phyloP scores from a whole-genome alignment of 2,113 vertebrate genomes.

The Rhinopomastus cyanomelas region DNA sequence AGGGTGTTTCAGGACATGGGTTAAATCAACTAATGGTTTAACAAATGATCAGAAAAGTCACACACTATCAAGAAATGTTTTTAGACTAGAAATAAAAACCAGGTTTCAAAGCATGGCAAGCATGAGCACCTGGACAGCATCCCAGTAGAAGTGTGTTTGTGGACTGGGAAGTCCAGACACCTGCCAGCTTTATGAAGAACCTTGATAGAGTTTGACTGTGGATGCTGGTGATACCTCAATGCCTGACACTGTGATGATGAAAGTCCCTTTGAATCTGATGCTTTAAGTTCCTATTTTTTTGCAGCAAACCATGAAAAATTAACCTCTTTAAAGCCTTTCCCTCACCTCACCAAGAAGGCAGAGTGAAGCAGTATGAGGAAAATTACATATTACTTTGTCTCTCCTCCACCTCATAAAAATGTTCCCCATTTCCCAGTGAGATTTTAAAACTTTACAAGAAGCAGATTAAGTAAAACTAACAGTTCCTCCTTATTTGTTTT shows the following conservation, averaged over 20 bases:
- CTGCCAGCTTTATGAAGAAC: not conserved
- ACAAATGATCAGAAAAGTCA: not conserved
- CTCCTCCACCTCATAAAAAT: not conserved
- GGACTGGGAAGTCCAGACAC: not conserved
- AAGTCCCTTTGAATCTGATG: not conserved
- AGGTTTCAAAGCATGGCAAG: not conserved
- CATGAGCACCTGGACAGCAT: accelerated
- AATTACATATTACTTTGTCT: not conserved
- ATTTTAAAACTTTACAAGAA: not conserved
- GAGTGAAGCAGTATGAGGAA: not conserved
- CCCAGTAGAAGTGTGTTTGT: not conserved
- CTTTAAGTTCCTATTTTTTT: not conserved
- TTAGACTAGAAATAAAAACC: not conserved
- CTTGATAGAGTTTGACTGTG: not conserved
- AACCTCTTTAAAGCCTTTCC: not conserved
- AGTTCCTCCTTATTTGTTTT: not conserved
- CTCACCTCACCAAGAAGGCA: not conserved
- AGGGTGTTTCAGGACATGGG: too few relatives aligned
- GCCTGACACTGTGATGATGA: not conserved
- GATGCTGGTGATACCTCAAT: not conserved
- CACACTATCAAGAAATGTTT: accelerated
- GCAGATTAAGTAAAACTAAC: not conserved
- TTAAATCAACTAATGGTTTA: not conserved
- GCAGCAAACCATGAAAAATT: not conserved
- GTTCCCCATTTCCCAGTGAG: not conserved